These are phyloP conservation scores for Gonioctena quinquepunctata DNA, from an alignment of 1,140 invertebrate species.

Conservation along the genomic window DNA sequence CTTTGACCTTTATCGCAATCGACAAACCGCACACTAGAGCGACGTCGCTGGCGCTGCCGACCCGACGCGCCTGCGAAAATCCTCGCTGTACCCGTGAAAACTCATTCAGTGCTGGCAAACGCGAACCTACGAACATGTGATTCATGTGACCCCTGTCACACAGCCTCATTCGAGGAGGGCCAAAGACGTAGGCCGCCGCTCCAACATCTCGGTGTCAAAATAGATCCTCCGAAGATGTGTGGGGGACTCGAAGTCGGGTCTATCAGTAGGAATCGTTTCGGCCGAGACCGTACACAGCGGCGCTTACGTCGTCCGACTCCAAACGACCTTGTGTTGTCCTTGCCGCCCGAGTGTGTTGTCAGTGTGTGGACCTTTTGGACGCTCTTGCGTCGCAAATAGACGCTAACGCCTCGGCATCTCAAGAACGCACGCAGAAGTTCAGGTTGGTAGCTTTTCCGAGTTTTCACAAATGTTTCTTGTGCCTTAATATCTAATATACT, in stretches of 20 bases:
- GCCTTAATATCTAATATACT: not conserved
- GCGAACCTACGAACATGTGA: not conserved
- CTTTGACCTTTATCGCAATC: too few relatives aligned
- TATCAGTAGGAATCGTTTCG: conserved; percentile 7
- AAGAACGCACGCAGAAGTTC: not conserved
- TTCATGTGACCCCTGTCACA: not conserved
- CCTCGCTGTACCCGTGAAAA: not conserved
- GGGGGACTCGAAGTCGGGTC: not conserved
- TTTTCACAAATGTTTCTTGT: not conserved
- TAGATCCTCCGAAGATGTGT: conserved; percentile 21
- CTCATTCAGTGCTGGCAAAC: not conserved
- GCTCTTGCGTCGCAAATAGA: not conserved
- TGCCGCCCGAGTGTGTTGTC: conserved; percentile 38
- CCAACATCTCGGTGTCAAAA: conserved; percentile 12
- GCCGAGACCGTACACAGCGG: conserved; percentile 6
- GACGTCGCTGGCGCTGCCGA: too few relatives aligned
- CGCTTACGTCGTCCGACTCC: not conserved
- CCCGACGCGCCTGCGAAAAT: not conserved
- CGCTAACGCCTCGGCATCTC: not conserved
- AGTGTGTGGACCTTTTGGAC: conserved; percentile 29
- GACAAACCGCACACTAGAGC: too few relatives aligned
- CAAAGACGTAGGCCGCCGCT: conserved; percentile 8
- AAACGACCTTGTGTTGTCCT: conserved; percentile 44
- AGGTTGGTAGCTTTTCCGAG: not conserved
- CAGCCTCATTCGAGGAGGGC: not conserved